These are phyloP conservation scores for Crypturellus tataupa DNA, from an alignment of 2,797 vertebrate species.

Conservation along the genomic window DNA sequence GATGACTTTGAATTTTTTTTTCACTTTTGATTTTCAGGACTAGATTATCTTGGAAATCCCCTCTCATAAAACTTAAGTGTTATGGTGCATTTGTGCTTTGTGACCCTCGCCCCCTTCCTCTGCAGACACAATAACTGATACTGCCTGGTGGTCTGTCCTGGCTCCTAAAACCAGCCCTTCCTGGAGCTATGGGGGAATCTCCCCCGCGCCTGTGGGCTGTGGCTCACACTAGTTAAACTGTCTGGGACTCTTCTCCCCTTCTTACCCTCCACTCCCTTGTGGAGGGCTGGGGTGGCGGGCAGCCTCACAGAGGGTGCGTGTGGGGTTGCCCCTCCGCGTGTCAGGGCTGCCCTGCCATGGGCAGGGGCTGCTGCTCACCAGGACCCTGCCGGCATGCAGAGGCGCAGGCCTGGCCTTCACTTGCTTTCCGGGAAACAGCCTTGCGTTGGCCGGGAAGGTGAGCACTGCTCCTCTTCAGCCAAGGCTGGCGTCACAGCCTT, in stretches of 20 bases:
- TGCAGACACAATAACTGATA: not conserved
- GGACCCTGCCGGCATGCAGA: not conserved
- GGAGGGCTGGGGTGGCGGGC: not conserved
- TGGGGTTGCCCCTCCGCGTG: not conserved
- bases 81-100: not conserved
- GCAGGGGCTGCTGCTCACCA: not conserved
- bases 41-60: constrained; percentile 49
- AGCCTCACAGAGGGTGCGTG: not conserved
- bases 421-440: not conserved
- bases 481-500: not conserved
- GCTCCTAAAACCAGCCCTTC: not conserved
- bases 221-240: accelerated
- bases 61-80: not conserved
- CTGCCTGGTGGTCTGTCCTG: not conserved
- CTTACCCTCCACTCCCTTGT: accelerated
- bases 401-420: accelerated
- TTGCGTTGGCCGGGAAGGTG: not conserved
- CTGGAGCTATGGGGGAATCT: not conserved
- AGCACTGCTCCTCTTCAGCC: not conserved
- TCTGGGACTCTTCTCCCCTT: not conserved
- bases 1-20: not conserved
- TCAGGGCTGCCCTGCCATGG: not conserved
- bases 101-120: not conserved
- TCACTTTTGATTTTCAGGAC: constrained; percentile 27
- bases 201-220: not conserved